Conservation (phyloP, 2,888 invertebrate species). For the Meta bourneti region DNA sequence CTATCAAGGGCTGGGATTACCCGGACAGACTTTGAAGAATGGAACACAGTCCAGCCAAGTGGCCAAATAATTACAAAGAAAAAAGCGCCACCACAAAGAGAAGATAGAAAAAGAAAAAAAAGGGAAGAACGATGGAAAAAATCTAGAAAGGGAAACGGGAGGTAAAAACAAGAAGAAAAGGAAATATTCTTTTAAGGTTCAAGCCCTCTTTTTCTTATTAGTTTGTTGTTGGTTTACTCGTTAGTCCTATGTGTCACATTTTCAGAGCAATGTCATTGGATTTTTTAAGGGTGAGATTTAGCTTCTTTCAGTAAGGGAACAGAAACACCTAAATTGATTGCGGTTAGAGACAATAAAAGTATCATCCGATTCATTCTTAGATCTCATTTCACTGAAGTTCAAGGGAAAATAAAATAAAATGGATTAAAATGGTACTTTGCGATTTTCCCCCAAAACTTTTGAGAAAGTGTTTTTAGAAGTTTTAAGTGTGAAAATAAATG, state of each 20-base stretch:
- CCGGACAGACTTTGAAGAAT: constrained; percentile 74
- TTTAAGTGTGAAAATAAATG: too few species aligned
- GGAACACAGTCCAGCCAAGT: constrained; percentile 65
- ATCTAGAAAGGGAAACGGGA: constrained; percentile 61
- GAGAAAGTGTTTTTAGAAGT: background rate
- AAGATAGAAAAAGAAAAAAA: constrained; percentile 58
- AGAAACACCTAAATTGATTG: constrained; percentile 61
- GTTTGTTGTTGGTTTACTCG: constrained; percentile 73
- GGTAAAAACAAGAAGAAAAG: constrained; percentile 70
- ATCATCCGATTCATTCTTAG: constrained; percentile 17
- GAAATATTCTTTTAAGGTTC: constrained; percentile 72
- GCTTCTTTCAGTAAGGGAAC: constrained; percentile 52
- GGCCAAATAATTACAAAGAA: constrained; percentile 77
- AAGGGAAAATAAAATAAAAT: background rate
- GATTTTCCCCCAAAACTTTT: background rate
- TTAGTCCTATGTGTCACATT: constrained; percentile 68
- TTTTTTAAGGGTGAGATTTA: constrained; percentile 54
- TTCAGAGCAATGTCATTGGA: constrained; percentile 62
- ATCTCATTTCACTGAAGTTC: constrained; percentile 38
- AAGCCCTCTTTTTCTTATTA: constrained; percentile 34
- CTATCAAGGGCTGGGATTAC: constrained; percentile 75
- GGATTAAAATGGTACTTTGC: constrained; percentile 13
- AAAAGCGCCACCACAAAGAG: constrained; percentile 64
- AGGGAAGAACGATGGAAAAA: constrained; percentile 44
- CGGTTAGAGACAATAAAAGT: constrained; percentile 51